Percentiles rank a stretch among this genome's conserved stretches.
Conservation (phyloP, 2,797 vertebrate genomes). For the Borostomias antarcticus region DNA sequence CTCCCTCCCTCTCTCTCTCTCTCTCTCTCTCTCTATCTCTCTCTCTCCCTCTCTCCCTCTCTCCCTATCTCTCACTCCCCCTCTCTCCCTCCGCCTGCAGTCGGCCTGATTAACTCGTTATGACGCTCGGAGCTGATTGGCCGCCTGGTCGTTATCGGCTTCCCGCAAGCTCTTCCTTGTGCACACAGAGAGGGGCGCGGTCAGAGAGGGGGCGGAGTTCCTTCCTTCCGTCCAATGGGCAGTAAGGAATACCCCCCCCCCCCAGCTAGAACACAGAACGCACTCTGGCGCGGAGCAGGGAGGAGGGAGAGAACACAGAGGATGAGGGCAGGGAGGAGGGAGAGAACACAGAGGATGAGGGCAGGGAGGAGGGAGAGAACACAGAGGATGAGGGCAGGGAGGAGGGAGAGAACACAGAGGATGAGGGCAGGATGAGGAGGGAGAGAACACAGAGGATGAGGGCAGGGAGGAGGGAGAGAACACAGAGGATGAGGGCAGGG, state of each 20-base stretch:
- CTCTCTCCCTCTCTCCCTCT: not conserved
- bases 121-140: conserved; percentile 22
- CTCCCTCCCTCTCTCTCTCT: not conserved
- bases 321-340: too few species aligned
- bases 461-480: not conserved
- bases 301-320: too few species aligned
- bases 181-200: conserved; percentile 31
- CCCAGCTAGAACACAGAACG: conserved; percentile 39
- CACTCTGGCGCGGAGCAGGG: not conserved
- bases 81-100: not conserved
- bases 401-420: too few species aligned
- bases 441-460: not conserved
- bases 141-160: conserved; percentile 9
- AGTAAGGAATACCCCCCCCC: conserved; percentile 44
- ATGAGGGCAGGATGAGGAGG: too few species aligned
- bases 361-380: too few species aligned
- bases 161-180: conserved; percentile 35
- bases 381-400: too few species aligned
- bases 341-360: too few species aligned
- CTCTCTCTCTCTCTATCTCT: too few species aligned
- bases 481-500: not conserved
- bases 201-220: conserved; percentile 31
- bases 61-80: not conserved
- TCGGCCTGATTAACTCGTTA: conserved; percentile 47
- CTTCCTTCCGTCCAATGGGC: conserved; percentile 66